A percentile compares a stretch with the other conserved stretches of the same genome.
Evolutionary conservation across 2,113 vertebrate genomes (phyloP).

Genomic region (Sinocyclocheilus maitianheensis): DNA sequence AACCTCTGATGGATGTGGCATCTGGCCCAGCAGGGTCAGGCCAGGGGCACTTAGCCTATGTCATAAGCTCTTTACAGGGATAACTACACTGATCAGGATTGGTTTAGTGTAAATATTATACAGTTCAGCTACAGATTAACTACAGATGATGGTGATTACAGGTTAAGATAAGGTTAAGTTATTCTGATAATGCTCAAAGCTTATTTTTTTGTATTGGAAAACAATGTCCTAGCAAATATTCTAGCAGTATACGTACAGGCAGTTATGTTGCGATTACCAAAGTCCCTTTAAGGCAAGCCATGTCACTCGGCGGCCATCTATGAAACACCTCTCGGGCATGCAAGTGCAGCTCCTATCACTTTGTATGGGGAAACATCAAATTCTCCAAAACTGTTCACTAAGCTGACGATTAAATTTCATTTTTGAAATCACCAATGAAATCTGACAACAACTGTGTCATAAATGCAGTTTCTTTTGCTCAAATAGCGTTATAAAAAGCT

Average conservation of each 20-base stretch:
- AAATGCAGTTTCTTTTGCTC: no score
- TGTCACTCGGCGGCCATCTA: no score
- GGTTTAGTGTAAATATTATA: slow-evolving; percentile 40
- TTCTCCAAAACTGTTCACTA: no score
- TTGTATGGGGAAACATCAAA: no score
- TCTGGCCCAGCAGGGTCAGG: slow-evolving; percentile 38
- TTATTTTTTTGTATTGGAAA: not conserved
- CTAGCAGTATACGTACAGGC: not conserved
- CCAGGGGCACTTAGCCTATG: slow-evolving; percentile 35
- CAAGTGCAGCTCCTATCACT: no score
- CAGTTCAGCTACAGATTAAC: slow-evolving; percentile 15
- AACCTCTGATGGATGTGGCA: slow-evolving; percentile 39
- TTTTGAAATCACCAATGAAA: no score
- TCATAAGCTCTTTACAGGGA: slow-evolving; percentile 35
- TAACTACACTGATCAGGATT: slow-evolving; percentile 36
- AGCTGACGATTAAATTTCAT: no score
- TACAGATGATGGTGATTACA: slow-evolving; percentile 7
- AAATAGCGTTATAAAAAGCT: no score
- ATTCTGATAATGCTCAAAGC: not conserved
- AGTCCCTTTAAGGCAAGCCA: no score
- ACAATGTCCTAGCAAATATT: not conserved
- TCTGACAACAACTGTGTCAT: no score
- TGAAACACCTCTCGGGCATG: no score
- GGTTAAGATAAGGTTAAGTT: not conserved
- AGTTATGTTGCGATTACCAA: not conserved